Evolutionary conservation across 2,888 invertebrate genomes (phyloP).

Genomic region (Auanema freiburgensis): DNA sequence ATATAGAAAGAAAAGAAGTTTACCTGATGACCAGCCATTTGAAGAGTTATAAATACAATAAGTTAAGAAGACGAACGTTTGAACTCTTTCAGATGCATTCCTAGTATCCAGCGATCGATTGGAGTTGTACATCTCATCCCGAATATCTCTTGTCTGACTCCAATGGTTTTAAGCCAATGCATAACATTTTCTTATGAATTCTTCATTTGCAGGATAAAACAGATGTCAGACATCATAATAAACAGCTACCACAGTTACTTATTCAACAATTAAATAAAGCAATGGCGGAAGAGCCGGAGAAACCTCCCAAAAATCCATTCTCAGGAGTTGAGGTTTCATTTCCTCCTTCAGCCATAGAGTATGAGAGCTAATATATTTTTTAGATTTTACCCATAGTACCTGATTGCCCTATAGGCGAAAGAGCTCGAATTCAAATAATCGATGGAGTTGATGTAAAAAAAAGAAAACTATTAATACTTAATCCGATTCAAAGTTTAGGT

Average conservation of each 20-base stretch:
- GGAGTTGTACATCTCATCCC: slow-evolving; percentile 15
- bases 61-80: too few species aligned
- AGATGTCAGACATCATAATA: slow-evolving; percentile 7
- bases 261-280: too few species aligned
- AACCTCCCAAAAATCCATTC: slow-evolving; percentile 14
- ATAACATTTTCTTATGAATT: background rate
- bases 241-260: background rate
- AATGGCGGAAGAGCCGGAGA: background rate
- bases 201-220: slow-evolving; percentile 8
- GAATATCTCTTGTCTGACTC: slow-evolving; percentile 11
- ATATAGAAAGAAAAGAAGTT: slow-evolving; percentile 5
- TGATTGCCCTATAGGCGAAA: slow-evolving; percentile 47
- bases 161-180: slow-evolving; percentile 7
- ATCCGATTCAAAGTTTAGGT: too few species aligned
- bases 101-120: slow-evolving; percentile 8
- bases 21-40: too few species aligned
- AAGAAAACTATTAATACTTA: background rate
- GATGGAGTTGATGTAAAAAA: slow-evolving; percentile 54
- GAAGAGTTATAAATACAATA: too few species aligned
- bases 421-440: slow-evolving; percentile 52
- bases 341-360: background rate
- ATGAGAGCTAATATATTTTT: too few species aligned
- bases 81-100: background rate
- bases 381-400: slow-evolving; percentile 43
- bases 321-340: slow-evolving; percentile 9